phyloP scores from a whole-genome alignment of 1,140 invertebrate genomes.

The Helicoverpa armigera region DNA sequence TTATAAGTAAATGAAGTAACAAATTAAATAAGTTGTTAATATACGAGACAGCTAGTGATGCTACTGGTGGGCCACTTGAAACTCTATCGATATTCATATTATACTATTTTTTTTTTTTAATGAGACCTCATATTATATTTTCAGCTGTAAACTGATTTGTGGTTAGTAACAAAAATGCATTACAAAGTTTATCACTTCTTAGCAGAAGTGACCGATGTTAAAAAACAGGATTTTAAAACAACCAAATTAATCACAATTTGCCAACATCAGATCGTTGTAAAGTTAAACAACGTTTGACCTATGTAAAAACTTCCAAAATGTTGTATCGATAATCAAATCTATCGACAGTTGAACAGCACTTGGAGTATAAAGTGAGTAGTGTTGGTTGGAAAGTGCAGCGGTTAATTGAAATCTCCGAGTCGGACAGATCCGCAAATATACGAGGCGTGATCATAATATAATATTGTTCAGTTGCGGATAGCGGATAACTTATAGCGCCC shows the following conservation, averaged over 20 bases:
- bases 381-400: conserved; percentile 12
- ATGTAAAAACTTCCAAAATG: neutral
- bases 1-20: conserved; percentile 26
- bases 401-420: conserved; percentile 28
- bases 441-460: neutral
- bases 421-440: conserved; percentile 16
- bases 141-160: no score
- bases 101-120: neutral
- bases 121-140: no score
- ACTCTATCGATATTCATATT: conserved; percentile 1
- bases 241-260: no score
- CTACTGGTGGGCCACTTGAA: neutral
- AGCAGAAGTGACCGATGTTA: no score
- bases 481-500: neutral
- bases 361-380: neutral
- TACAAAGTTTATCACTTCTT: no score
- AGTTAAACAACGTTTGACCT: no score
- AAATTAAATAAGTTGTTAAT: conserved; percentile 27
- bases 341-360: neutral
- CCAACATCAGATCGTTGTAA: no score
- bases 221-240: no score
- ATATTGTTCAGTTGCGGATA: conserved; percentile 17
- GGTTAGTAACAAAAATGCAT: no score
- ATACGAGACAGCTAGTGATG: conserved; percentile 10
- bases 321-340: neutral